Conservation (phyloP, 2,888 invertebrate species). For the Clunio marinus region DNA sequence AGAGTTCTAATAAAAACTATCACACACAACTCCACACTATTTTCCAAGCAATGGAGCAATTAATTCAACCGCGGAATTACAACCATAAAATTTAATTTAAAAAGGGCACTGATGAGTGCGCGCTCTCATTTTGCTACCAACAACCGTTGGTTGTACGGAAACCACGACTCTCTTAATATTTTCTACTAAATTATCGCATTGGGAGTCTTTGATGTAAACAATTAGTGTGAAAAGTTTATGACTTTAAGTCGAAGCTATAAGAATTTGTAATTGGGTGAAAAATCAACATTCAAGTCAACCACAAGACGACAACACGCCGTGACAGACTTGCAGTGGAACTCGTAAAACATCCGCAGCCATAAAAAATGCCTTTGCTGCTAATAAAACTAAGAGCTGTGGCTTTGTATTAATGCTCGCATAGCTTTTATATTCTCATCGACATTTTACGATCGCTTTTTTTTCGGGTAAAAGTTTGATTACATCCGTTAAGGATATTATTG, state of each 20-base stretch:
- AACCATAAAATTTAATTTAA: slow-evolving; percentile 37
- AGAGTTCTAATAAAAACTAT: slow-evolving; percentile 23
- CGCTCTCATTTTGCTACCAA: background rate
- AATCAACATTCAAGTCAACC: background rate
- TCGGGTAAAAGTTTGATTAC: slow-evolving; percentile 34
- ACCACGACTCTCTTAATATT: too few species aligned
- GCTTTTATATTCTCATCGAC: background rate
- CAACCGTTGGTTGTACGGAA: background rate
- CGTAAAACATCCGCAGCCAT: slow-evolving; percentile 2
- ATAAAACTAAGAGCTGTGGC: background rate
- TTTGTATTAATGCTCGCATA: slow-evolving; percentile 2
- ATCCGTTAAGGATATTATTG: slow-evolving; percentile 38
- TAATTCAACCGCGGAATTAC: slow-evolving; percentile 34
- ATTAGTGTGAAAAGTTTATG: too few species aligned
- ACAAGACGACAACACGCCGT: background rate
- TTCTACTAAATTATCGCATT: too few species aligned
- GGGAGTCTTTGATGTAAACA: too few species aligned
- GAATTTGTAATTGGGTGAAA: too few species aligned
- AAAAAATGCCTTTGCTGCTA: background rate
- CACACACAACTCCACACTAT: background rate
- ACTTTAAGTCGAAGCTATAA: too few species aligned
- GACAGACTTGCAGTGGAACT: background rate
- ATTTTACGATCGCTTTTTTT: slow-evolving; percentile 2
- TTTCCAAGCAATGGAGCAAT: slow-evolving; percentile 33
- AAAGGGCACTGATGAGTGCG: background rate